phyloP scores from a whole-genome alignment of 2,113 vertebrate species.

The Tyrannus savana region DNA sequence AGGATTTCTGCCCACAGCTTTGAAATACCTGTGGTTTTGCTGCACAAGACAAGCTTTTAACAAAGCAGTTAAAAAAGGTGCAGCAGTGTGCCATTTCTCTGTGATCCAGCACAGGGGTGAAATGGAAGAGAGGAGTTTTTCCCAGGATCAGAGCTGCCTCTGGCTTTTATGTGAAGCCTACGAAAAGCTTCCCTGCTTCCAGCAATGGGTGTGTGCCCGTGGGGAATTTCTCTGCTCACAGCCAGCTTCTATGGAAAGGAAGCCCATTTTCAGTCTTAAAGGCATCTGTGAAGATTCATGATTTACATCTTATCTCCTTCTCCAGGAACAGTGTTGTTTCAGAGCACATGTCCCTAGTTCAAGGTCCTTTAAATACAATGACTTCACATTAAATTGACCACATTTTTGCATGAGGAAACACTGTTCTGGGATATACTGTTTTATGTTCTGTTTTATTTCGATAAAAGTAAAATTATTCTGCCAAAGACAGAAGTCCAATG shows the following conservation, averaged over 20 bases:
- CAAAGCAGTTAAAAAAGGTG: background rate
- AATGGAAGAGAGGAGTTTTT: background rate
- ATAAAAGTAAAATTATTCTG: background rate
- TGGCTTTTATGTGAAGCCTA: background rate
- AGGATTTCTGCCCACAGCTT: background rate
- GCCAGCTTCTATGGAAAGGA: background rate
- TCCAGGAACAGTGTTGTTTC: background rate
- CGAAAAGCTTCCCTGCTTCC: background rate
- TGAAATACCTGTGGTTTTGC: background rate
- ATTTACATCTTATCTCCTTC: background rate
- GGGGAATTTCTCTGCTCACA: background rate
- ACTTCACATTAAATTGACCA: background rate
- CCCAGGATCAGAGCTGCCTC: background rate
- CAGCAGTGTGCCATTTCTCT: background rate
- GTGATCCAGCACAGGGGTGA: background rate
- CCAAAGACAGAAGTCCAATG: background rate
- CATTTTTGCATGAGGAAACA: background rate
- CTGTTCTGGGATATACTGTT: background rate
- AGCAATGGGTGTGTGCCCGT: background rate
- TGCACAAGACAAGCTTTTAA: background rate
- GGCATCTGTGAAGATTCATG: background rate
- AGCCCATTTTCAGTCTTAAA: background rate
- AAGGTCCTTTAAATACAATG: background rate
- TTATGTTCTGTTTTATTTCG: background rate
- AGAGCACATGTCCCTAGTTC: background rate